These are phyloP conservation scores for Atractosteus spatula DNA, from an alignment of 2,113 vertebrate species.

Conservation along the genomic window DNA sequence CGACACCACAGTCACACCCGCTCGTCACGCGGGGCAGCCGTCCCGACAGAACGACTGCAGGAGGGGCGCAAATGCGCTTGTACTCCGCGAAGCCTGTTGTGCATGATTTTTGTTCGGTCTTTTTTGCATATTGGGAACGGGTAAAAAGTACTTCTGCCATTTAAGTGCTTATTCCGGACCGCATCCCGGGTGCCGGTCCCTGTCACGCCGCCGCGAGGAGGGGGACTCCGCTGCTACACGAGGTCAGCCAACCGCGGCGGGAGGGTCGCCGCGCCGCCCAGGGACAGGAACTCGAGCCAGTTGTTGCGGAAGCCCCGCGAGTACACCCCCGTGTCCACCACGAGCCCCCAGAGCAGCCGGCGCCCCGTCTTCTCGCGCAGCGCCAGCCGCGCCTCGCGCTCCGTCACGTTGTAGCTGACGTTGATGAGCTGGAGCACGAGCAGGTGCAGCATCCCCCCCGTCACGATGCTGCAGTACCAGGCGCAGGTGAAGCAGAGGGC, in stretches of 20 bases:
- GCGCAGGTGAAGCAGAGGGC: slow-evolving; percentile 92
- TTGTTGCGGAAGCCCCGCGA: slow-evolving; percentile 78
- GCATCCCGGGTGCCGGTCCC: no score
- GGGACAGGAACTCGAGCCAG: slow-evolving; percentile 85
- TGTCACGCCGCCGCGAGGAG: no score
- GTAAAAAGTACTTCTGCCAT: no score
- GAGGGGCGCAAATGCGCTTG: no score
- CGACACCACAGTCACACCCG: no score
- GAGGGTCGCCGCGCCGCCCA: slow-evolving; percentile 47
- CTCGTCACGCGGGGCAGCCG: no score
- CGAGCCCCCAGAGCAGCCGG: slow-evolving; percentile 78
- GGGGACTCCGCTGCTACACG: slow-evolving; percentile 57
- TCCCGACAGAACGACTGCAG: no score
- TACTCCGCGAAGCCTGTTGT: no score
- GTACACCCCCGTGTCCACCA: slow-evolving; percentile 80
- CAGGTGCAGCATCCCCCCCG: slow-evolving; percentile 82
- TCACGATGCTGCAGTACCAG: slow-evolving; percentile 93
- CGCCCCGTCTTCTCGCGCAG: slow-evolving; percentile 76
- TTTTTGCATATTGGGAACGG: no score
- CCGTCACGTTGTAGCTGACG: slow-evolving; percentile 90
- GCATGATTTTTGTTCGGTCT: no score
- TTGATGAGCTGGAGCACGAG: slow-evolving; percentile 87
- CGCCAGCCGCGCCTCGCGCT: slow-evolving; percentile 85
- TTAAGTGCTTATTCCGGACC: no score
- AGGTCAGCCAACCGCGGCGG: slow-evolving; percentile 63